These are phyloP conservation scores for Pantherophis vulpinus DNA, from an alignment of 2,797 vertebrate genomes.

Conservation along the genomic window DNA sequence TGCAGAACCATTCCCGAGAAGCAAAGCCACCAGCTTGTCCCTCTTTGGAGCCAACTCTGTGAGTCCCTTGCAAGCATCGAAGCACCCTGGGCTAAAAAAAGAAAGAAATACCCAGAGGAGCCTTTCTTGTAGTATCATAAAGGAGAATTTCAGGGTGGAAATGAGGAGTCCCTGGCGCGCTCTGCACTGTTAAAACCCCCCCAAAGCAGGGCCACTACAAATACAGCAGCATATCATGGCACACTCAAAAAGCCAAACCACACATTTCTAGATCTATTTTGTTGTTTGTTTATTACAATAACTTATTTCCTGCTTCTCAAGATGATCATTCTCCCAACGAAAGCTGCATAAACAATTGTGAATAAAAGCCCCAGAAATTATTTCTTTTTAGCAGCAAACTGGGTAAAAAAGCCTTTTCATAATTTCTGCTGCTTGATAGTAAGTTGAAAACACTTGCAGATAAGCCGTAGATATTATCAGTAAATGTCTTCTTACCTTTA, in stretches of 20 bases:
- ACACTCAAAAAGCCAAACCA: neutral
- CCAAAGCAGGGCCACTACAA: neutral
- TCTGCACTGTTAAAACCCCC: too few relatives aligned
- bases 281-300: neutral
- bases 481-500: neutral
- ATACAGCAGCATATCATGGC: neutral
- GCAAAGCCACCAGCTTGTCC: conserved; percentile 74
- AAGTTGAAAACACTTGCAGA: neutral
- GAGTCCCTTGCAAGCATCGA: conserved; percentile 34
- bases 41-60: conserved; percentile 69
- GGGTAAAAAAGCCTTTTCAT: neutral
- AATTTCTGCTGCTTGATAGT: neutral
- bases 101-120: neutral
- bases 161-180: neutral
- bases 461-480: neutral
- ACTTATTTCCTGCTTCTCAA: neutral
- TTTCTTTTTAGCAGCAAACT: neutral
- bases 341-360: neutral
- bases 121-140: neutral
- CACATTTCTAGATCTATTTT: neutral
- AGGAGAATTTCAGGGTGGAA: neutral
- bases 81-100: neutral
- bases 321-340: neutral
- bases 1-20: conserved; percentile 80
- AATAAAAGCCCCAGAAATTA: neutral